These are phyloP conservation scores for Danionella dracula DNA, from an alignment of 2,797 vertebrate genomes.

Conservation along the genomic window DNA sequence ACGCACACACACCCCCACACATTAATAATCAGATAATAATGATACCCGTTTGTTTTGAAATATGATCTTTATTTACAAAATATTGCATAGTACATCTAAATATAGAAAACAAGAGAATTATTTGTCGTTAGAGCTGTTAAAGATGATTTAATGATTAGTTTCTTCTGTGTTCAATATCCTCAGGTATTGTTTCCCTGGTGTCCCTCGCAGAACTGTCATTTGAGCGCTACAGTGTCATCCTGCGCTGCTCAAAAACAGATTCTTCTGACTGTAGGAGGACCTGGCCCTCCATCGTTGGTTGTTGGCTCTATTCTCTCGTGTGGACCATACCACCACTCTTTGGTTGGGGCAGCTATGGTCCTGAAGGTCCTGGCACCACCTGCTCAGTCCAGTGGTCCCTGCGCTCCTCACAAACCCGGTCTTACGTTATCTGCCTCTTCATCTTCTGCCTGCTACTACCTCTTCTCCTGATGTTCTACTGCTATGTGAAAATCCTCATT, in stretches of 20 bases:
- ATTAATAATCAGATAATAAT: too few species aligned
- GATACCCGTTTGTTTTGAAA: too few species aligned
- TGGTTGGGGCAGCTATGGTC: slow-evolving; percentile 70
- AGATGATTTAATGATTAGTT: too few species aligned
- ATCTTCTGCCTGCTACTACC: slow-evolving; percentile 69
- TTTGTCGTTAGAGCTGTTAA: too few species aligned
- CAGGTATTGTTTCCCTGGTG: slow-evolving; percentile 68
- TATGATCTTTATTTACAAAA: too few species aligned
- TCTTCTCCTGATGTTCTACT: slow-evolving; percentile 67
- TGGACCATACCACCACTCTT: slow-evolving; percentile 69
- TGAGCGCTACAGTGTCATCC: slow-evolving; percentile 59
- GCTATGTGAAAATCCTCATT: slow-evolving; percentile 65
- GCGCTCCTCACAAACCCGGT: slow-evolving; percentile 52
- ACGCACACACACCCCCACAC: too few species aligned
- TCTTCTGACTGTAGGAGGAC: slow-evolving; percentile 57
- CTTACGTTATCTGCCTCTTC: slow-evolving; percentile 70
- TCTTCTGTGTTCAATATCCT: not conserved
- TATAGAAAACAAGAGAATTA: too few species aligned
- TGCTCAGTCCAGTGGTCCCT: slow-evolving; percentile 73
- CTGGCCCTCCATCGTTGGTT: slow-evolving; percentile 55
- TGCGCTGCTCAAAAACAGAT: slow-evolving; percentile 45
- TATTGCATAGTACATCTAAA: too few species aligned
- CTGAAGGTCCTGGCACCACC: slow-evolving; percentile 66
- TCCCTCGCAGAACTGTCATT: slow-evolving; percentile 69
- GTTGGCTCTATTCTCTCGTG: slow-evolving; percentile 67